Conservation (phyloP, 2,888 invertebrate genomes). For the Nomada goodeniana region DNA sequence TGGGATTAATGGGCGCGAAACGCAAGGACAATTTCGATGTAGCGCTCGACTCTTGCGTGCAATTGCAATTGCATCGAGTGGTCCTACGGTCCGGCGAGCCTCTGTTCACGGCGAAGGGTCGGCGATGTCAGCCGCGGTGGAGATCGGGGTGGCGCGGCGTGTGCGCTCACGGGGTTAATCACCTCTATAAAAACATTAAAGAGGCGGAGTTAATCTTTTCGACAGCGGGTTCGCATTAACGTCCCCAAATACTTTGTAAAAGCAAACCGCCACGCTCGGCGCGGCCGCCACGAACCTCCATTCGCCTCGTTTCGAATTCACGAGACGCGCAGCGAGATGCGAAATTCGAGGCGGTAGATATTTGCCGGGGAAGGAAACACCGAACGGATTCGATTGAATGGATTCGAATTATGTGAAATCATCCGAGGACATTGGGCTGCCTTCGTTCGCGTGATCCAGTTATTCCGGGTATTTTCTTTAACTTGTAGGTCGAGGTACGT, state of each 20-base stretch:
- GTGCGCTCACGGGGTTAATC: constrained; percentile 50
- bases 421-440: constrained; percentile 43
- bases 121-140: constrained; percentile 32
- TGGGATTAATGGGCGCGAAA: constrained; percentile 67
- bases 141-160: constrained; percentile 27
- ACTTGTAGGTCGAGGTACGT: constrained; percentile 3
- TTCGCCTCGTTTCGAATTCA: constrained; percentile 24
- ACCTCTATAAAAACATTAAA: constrained; percentile 61
- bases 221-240: constrained; percentile 51
- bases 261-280: constrained; percentile 42
- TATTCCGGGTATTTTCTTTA: constrained; percentile 17
- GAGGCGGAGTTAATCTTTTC: constrained; percentile 59
- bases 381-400: constrained; percentile 1
- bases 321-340: too few relatives aligned
- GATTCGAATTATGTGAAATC: constrained; percentile 30
- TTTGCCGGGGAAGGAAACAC: constrained; percentile 1
- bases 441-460: constrained; percentile 43
- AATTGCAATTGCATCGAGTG: constrained; percentile 74
- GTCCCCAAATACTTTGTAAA: constrained; percentile 52
- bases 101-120: constrained; percentile 39
- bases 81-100: constrained; percentile 61
- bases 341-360: not conserved
- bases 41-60: constrained; percentile 68
- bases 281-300: constrained; percentile 5
- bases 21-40: constrained; percentile 70